phyloP scores from a whole-genome alignment of 2,113 vertebrate genomes.

The Acinonyx jubatus region DNA sequence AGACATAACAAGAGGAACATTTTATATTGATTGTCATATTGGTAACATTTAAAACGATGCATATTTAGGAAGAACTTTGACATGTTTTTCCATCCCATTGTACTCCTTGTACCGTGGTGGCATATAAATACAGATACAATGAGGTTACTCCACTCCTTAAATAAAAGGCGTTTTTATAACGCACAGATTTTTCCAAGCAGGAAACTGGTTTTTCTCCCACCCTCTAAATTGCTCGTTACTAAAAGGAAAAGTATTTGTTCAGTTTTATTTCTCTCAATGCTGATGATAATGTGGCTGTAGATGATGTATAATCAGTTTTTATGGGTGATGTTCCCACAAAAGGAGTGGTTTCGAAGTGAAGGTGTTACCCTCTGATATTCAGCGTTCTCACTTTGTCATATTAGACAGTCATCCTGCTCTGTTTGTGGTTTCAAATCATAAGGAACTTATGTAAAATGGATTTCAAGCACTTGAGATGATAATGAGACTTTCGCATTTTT shows the following conservation, averaged over 20 bases:
- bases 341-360: conserved; percentile 58
- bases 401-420: background rate
- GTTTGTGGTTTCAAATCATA: conserved; percentile 22
- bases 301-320: conserved; percentile 69
- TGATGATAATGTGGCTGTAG: conserved; percentile 52
- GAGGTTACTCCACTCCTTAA: conserved; percentile 57
- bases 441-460: background rate
- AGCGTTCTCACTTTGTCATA: background rate
- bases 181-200: conserved; percentile 65
- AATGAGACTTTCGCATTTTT: background rate
- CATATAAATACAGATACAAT: background rate
- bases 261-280: conserved; percentile 64
- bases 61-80: background rate
- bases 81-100: background rate
- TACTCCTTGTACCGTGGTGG: background rate
- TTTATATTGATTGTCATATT: background rate
- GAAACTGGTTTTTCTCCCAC: conserved; percentile 61
- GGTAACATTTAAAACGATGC: background rate
- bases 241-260: conserved; percentile 73
- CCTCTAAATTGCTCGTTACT: conserved; percentile 72
- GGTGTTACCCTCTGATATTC: background rate
- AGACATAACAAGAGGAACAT: background rate
- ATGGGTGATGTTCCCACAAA: conserved; percentile 64
- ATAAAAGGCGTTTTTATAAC: conserved; percentile 61
- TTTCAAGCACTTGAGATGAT: conserved; percentile 7